Conservation (phyloP, 2,888 invertebrate species). For the Ariolimax columbianus region DNA sequence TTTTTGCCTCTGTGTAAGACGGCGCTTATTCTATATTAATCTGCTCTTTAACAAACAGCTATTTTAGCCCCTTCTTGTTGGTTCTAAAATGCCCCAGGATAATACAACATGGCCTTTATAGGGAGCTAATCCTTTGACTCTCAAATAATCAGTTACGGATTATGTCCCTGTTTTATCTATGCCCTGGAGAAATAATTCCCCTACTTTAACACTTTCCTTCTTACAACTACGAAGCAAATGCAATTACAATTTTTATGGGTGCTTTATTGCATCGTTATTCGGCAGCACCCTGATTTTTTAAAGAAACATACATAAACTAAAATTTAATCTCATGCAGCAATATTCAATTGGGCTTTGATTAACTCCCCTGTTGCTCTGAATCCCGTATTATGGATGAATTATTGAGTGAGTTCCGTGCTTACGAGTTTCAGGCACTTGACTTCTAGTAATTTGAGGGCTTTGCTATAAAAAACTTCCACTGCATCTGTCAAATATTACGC, state of each 20-base stretch:
- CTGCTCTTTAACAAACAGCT: too few relatives aligned
- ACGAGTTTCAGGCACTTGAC: not conserved
- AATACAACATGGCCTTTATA: too few relatives aligned
- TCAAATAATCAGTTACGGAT: too few relatives aligned
- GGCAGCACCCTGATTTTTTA: not conserved
- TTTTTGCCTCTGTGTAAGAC: too few relatives aligned
- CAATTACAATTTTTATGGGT: not conserved
- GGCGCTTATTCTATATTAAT: too few relatives aligned
- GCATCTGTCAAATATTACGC: slow-evolving; percentile 20
- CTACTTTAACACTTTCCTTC: not conserved
- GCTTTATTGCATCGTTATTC: not conserved
- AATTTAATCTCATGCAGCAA: not conserved
- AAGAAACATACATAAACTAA: not conserved
- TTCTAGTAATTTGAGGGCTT: not conserved
- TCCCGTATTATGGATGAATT: not conserved
- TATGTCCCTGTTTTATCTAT: too few relatives aligned
- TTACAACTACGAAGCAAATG: not conserved
- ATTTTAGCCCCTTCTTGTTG: too few relatives aligned
- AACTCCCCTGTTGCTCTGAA: not conserved
- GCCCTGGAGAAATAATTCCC: too few relatives aligned
- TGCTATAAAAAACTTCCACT: not conserved
- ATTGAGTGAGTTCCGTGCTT: not conserved
- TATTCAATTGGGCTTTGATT: not conserved
- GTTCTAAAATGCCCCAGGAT: too few relatives aligned
- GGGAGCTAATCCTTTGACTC: too few relatives aligned